Percentiles rank a stretch among this genome's conserved stretches.
phyloP scores from a whole-genome alignment of 2,888 invertebrate genomes.

The Siphlonurus alternatus region DNA sequence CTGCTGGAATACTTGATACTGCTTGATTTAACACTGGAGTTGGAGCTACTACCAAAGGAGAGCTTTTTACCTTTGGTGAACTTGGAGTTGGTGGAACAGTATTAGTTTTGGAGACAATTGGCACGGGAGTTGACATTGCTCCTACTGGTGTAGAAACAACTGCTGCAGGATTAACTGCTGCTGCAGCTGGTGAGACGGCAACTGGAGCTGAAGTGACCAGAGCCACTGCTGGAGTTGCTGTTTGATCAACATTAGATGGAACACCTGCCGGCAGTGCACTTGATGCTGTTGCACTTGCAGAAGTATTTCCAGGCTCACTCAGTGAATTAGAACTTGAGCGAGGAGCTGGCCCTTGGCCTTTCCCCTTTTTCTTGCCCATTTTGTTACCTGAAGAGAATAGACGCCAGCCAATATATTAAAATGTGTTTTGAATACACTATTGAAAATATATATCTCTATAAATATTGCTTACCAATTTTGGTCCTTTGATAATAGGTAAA shows the following conservation, averaged over 20 bases:
- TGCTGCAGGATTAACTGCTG: background rate
- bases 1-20: too few relatives aligned
- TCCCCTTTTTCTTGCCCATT: conserved; percentile 4
- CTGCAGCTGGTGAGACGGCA: background rate
- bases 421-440: background rate
- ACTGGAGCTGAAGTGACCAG: background rate
- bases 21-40: too few relatives aligned
- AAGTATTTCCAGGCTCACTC: background rate
- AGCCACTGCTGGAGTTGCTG: background rate
- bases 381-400: background rate
- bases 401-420: background rate
- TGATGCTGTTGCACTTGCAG: background rate
- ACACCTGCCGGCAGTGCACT: background rate
- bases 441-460: background rate
- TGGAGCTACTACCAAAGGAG: too few relatives aligned
- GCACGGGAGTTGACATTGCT: too few relatives aligned
- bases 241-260: background rate
- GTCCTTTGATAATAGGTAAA: background rate
- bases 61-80: too few relatives aligned
- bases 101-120: too few relatives aligned
- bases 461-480: background rate
- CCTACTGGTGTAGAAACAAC: background rate
- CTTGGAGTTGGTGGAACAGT: too few relatives aligned
- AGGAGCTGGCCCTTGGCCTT: background rate
- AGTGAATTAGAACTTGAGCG: background rate